Conservation (phyloP, 2,888 invertebrate species). For the Hypomecis atomaria region DNA sequence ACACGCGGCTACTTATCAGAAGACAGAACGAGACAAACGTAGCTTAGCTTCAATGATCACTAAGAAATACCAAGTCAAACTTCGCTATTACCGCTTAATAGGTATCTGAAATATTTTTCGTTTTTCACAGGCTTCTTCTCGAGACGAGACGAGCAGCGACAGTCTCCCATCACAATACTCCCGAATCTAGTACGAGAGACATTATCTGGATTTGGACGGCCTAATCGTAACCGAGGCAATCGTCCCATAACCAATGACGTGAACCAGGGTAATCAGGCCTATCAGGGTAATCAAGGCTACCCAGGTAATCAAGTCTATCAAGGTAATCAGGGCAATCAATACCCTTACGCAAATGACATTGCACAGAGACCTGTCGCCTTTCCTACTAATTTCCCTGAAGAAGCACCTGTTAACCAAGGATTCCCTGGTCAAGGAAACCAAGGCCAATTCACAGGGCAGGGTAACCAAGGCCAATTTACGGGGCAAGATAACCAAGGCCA, state of each 20-base stretch:
- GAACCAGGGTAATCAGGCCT: constrained; percentile 8
- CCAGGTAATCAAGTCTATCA: constrained; percentile 5
- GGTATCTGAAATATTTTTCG: neutral
- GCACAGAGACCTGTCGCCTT: constrained; percentile 35
- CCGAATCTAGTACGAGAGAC: constrained; percentile 31
- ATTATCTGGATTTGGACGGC: constrained; percentile 26
- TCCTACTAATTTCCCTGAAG: constrained; percentile 36
- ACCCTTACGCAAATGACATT: constrained; percentile 22
- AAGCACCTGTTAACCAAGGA: constrained; percentile 32
- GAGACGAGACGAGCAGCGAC: constrained; percentile 22
- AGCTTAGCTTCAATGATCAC: too few relatives aligned
- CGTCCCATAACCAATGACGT: constrained; percentile 31
- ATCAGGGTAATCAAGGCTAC: constrained; percentile 10
- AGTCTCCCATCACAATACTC: constrained; percentile 26
- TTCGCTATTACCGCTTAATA: neutral
- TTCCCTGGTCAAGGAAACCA: constrained; percentile 20
- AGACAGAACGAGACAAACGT: too few relatives aligned
- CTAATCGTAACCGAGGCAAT: constrained; percentile 17
- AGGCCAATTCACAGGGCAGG: constrained; percentile 7
- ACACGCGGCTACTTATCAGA: too few relatives aligned
- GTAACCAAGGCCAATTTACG: constrained; percentile 8
- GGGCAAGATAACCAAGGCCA: constrained; percentile 10
- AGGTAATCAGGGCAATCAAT: constrained; percentile 19
- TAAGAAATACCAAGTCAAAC: neutral
- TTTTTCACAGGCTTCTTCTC: constrained; percentile 34